Evolutionary conservation across 2,888 invertebrate species (phyloP), one percentile per base, ranked within the genome.

Genomic region (Drosophila dives): DNA sequence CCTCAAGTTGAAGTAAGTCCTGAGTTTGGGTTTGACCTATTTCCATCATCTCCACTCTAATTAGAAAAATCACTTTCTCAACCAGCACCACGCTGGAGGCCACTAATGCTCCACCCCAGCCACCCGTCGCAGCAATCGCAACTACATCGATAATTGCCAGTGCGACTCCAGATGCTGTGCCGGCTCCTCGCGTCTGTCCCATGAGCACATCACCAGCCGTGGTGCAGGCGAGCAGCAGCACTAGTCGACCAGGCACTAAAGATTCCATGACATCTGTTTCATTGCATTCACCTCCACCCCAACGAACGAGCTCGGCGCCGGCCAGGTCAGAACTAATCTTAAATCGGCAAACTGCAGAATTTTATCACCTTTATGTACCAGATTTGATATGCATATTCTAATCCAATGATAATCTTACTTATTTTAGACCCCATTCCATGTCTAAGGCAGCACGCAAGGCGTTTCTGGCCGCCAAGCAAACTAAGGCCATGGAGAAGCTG

Each of bases 401-500:
- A 45, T 45, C 15, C 8, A 23, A 15, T 8, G 23, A 23, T 29
- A 7, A 12, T 3, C 3, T 15, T 1, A 20, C 32, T 50, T 42
- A 17, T n/a, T 51, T 11, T 8, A 85, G 83, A 51, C 83, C 83
- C 4, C 87, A 87, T 71, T 86, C 90, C 40, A 91, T 90, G 88
- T 90, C 91, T 3, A 93, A 93, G 75, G 89, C 90, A 20, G 91
- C 89, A 29, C 89, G 92, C 15, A 93, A 92, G 70, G 92, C 92
- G 0, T 89, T 92, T 32, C 76, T 93, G 61, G 92, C 92, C 1
- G 91, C 92, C 40, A 93, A 93, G 63, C 93, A 93, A 75, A 91
- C 92, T 0, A 93, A 92, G 76, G 93, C 93, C 50, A 91, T 93
- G 66, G 93, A 93, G 63, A 92, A 93, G 77, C 72, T 93, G 54